These are phyloP conservation scores for Danio kyathit DNA, from an alignment of 2,797 vertebrate genomes.

Conservation along the genomic window DNA sequence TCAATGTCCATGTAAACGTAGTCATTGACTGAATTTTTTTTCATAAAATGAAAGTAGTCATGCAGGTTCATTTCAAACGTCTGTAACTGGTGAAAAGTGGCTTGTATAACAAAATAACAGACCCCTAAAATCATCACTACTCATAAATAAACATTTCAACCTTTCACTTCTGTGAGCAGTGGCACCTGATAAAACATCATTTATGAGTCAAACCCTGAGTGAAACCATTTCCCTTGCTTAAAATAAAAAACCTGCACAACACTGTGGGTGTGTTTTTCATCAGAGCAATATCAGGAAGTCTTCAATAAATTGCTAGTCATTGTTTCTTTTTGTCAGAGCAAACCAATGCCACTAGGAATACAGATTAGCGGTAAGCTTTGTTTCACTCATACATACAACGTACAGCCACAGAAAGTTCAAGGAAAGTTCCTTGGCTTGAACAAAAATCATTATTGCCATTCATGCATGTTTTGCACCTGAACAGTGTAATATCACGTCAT, in stretches of 20 bases:
- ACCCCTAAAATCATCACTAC: not conserved
- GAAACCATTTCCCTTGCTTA: not conserved
- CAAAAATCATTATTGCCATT: not conserved
- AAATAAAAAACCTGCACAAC: not conserved
- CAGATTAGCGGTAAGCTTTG: not conserved
- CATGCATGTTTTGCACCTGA: slow-evolving; percentile 18
- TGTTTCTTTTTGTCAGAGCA: not conserved
- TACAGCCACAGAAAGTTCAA: slow-evolving; percentile 10
- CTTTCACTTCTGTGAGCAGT: not conserved
- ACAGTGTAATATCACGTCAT: not conserved
- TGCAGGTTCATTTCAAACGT: not conserved
- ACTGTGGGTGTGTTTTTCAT: slow-evolving; percentile 5
- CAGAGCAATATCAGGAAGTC: not conserved
- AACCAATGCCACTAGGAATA: not conserved
- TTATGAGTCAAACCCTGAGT: not conserved
- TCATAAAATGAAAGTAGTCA: not conserved
- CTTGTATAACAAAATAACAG: not conserved
- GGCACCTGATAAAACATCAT: not conserved
- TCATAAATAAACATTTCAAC: not conserved
- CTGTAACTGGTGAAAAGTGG: not conserved
- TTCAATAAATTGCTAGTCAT: slow-evolving; percentile 21
- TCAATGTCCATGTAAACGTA: too few relatives aligned
- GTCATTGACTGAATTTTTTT: too few relatives aligned
- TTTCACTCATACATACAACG: not conserved
- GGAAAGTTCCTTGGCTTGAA: not conserved